A percentile compares a stretch with the other conserved stretches of the same genome.
Conservation (phyloP, 2,797 vertebrate species). For the Phoebastria nigripes region DNA sequence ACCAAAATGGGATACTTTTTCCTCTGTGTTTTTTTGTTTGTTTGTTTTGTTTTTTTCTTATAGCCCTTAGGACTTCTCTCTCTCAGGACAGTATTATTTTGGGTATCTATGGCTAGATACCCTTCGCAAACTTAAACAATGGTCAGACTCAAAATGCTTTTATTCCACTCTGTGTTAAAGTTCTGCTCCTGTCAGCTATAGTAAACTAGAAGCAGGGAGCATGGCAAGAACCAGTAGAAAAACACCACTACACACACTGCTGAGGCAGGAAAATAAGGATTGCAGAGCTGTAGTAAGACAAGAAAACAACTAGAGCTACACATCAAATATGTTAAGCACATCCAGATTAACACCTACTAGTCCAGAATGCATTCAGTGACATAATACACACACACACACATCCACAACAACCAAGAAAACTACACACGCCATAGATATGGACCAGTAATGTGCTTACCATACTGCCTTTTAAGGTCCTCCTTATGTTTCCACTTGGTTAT, state of each 20-base stretch:
- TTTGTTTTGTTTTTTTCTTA: no score
- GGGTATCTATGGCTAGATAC: neutral
- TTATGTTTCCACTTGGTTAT: constrained; percentile 83
- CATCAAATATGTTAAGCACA: neutral
- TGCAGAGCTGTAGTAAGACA: neutral
- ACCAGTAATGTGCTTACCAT: constrained; percentile 72
- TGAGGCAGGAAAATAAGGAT: neutral
- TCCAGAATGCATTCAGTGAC: neutral
- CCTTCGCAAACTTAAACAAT: neutral
- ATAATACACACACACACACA: accelerated
- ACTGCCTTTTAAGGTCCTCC: constrained; percentile 81
- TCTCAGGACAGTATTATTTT: neutral
- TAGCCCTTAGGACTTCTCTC: neutral
- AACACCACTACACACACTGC: neutral
- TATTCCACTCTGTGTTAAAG: neutral
- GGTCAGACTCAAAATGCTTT: neutral
- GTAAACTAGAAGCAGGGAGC: neutral
- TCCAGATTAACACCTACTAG: neutral
- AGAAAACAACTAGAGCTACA: neutral
- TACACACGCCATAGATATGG: accelerated
- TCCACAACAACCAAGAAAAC: neutral
- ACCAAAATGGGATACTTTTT: neutral
- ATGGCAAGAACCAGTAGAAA: neutral
- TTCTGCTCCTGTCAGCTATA: neutral
- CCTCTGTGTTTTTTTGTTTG: neutral